phyloP scores from a whole-genome alignment of 2,113 vertebrate genomes.

The Labeo catla region DNA sequence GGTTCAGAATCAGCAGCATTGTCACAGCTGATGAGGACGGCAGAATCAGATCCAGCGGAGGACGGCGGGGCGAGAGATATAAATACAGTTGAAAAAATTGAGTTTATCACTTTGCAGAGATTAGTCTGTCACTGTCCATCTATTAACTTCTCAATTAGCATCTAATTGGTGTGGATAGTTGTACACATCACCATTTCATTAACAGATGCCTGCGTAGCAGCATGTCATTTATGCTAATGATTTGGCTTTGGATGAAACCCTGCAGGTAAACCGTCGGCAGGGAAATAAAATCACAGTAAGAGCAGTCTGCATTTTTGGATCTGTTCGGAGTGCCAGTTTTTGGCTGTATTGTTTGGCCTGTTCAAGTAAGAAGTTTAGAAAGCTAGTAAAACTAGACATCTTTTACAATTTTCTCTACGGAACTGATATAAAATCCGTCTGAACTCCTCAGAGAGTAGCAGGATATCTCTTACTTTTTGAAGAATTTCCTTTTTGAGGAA shows the following conservation, averaged over 20 bases:
- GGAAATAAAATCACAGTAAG: neutral
- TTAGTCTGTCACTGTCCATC: constrained; percentile 45
- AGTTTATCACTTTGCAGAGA: neutral
- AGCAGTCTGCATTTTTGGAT: neutral
- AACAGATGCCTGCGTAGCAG: constrained; percentile 55
- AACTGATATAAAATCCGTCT: constrained; percentile 3
- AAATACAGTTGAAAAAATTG: neutral
- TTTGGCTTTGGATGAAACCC: constrained; percentile 41
- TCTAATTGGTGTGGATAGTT: constrained; percentile 66
- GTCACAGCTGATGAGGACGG: constrained; percentile 23
- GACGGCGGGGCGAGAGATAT: neutral
- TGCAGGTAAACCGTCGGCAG: neutral
- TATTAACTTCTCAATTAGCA: constrained; percentile 68
- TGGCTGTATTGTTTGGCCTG: neutral
- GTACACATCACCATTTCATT: constrained; percentile 70
- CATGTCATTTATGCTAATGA: constrained; percentile 65
- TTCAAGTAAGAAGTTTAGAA: neutral
- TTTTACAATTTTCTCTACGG: neutral
- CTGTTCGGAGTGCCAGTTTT: neutral
- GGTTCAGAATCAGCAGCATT: neutral
- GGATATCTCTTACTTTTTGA: neutral
- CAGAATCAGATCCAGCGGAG: neutral
- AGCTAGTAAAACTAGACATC: neutral
- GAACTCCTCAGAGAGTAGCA: constrained; percentile 5
- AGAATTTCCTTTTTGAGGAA: neutral